Conservation (phyloP, 2,797 vertebrate genomes). For the Sandelia bainsii region DNA sequence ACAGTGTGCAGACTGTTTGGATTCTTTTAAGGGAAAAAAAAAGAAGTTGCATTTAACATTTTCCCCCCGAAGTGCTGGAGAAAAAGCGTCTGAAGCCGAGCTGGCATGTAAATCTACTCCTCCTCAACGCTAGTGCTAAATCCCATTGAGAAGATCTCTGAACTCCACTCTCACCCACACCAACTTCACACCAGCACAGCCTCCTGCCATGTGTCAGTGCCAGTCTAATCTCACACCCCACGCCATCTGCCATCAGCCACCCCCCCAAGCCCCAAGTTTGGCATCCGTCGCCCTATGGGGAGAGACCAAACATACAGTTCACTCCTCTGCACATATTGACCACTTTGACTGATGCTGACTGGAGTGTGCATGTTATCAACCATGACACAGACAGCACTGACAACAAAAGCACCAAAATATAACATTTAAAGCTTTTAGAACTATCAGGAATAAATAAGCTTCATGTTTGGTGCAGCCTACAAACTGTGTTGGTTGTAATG, state of each 20-base stretch:
- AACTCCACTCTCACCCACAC: conserved; percentile 65
- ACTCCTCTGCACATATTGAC: conserved; percentile 62
- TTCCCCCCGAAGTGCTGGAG: conserved; percentile 43
- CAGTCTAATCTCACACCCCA: conserved; percentile 73
- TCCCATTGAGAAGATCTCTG: conserved; percentile 63
- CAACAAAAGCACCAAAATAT: not conserved
- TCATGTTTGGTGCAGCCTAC: not conserved
- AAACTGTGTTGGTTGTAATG: not conserved
- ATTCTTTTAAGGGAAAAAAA: conserved; percentile 58
- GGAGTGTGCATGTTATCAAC: conserved; percentile 35
- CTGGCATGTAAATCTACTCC: conserved; percentile 60
- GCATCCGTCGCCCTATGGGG: conserved; percentile 56
- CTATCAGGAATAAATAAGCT: not conserved
- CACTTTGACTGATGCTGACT: conserved; percentile 53
- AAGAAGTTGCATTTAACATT: conserved; percentile 63
- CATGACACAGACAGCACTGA: conserved; percentile 20
- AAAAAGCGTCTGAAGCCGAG: conserved; percentile 53
- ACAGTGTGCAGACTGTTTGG: conserved; percentile 63
- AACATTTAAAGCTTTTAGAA: conserved; percentile 7
- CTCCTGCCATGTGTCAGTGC: conserved; percentile 71
- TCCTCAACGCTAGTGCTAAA: conserved; percentile 49
- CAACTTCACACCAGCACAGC: conserved; percentile 68
- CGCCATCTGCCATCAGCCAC: conserved; percentile 73
- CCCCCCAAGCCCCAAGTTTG: conserved; percentile 51
- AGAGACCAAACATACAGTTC: conserved; percentile 55